Percentiles rank a stretch among this genome's conserved stretches.
These are phyloP conservation scores for Siniperca knerii DNA, from an alignment of 2,113 vertebrate species.

Conservation along the genomic window DNA sequence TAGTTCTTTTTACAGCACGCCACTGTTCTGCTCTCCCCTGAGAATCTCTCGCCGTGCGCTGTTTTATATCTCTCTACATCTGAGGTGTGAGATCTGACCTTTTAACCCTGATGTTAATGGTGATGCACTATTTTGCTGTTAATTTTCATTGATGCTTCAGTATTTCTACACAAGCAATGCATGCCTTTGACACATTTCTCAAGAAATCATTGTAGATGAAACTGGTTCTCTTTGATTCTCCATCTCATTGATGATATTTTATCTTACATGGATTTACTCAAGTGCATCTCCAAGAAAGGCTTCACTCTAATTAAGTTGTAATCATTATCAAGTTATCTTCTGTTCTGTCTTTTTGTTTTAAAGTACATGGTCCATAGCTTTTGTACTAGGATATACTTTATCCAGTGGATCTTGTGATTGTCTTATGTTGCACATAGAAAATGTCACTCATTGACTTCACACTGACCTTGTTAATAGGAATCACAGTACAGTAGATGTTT, in stretches of 20 bases:
- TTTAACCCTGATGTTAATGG: constrained; percentile 30
- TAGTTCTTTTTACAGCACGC: constrained; percentile 63
- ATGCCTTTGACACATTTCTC: constrained; percentile 34
- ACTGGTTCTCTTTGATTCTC: constrained; percentile 22
- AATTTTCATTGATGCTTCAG: constrained; percentile 16
- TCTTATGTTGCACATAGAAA: constrained; percentile 78
- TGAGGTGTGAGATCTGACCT: constrained; percentile 33
- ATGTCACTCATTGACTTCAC: constrained; percentile 71
- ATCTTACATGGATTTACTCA: constrained; percentile 44
- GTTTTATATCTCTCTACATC: constrained; percentile 26
- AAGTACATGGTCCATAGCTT: constrained; percentile 52
- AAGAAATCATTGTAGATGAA: constrained; percentile 19
- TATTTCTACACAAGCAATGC: constrained; percentile 45
- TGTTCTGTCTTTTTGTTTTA: constrained; percentile 34
- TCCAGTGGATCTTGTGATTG: constrained; percentile 65
- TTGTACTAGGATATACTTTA: constrained; percentile 54
- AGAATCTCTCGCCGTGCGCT: constrained; percentile 14
- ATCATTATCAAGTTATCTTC: constrained; percentile 35
- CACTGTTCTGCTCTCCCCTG: constrained; percentile 24
- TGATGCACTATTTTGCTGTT: constrained; percentile 57
- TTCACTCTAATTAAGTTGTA: constrained; percentile 46
- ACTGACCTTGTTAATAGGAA: constrained; percentile 77
- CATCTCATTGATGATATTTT: constrained; percentile 48
- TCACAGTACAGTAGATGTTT: constrained; percentile 57
- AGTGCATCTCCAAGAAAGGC: constrained; percentile 59